phyloP scores from a whole-genome alignment of 2,888 invertebrate genomes.

The Timandra comae region DNA sequence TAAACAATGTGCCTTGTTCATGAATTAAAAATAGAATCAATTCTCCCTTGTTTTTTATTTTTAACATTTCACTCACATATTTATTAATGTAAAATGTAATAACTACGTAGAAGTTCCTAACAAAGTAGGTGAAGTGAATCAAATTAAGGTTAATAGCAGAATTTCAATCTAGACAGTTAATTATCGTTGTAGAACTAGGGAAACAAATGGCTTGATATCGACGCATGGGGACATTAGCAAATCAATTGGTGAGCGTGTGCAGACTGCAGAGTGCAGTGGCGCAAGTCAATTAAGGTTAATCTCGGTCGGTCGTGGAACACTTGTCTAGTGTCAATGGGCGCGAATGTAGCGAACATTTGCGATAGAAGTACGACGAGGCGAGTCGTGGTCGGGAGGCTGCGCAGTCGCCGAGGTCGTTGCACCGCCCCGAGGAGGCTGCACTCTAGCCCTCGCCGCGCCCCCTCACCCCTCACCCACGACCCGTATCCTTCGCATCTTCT shows the following conservation, averaged over 20 bases:
- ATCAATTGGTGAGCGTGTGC: slow-evolving; percentile 14
- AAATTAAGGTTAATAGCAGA: slow-evolving; percentile 5
- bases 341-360: slow-evolving; percentile 43
- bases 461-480: slow-evolving; percentile 34
- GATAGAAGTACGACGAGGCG: slow-evolving; percentile 27
- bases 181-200: slow-evolving; percentile 1
- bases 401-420: slow-evolving; percentile 61
- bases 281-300: slow-evolving; percentile 38
- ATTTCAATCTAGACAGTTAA: slow-evolving; percentile 3
- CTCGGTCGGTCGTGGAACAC: slow-evolving; percentile 12
- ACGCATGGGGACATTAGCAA: slow-evolving; percentile 9
- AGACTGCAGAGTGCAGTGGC: slow-evolving; percentile 15
- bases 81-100: no score
- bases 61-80: no score
- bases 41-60: no score
- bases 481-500: slow-evolving; percentile 39
- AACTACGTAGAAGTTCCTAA: no score
- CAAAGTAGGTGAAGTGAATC: background rate
- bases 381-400: slow-evolving; percentile 46
- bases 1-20: no score
- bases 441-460: slow-evolving; percentile 45
- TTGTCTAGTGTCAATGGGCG: slow-evolving; percentile 39
- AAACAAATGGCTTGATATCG: slow-evolving; percentile 10
- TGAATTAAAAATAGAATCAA: no score
- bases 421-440: slow-evolving; percentile 53